Base-by-base conservation (phyloP, 2,797 vertebrate genomes). In the Tapirus indicus region DNA sequence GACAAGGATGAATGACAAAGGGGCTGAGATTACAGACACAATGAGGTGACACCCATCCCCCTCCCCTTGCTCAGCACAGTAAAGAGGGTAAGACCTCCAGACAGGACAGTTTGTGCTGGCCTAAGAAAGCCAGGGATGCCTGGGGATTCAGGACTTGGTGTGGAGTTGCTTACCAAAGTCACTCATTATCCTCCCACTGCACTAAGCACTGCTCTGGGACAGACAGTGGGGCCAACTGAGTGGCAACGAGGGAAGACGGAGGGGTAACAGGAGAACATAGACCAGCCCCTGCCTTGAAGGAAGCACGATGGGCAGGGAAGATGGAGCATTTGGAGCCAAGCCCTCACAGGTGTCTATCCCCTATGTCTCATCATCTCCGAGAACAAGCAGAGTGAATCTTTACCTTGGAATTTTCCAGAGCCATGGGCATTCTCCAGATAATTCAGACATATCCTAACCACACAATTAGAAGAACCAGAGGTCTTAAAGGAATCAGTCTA, bases 161-260 rank as follows among this genome's bases (percentile, higher is more conserved):
- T 52, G 5, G 17, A 95, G 17, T 92, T 94, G 97, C 74, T 88
- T 94, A 85, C 75, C 21, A 83, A 58, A 94, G 58, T 27, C n/a
- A 75, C 87, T 86, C 77, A 83, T 95, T 84, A 95, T 79, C 35
- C 62, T 88, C 91, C n/a, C 80, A 27, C 90, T 95, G 71, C 8
- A 38, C 89, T 47, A 54, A 56, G 56, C 72, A 41, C 64, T 84
- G 74, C 4, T n/a, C 66, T 49, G 62, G 66, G 72, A 35, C 4
- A 18, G 78, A 27, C 23, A 35, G 0, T 17, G 29, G 86, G 0
- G 32, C n/a, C 68, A 79, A 29, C 3, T 49, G 0, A 56, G 23
- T 2, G 11, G 16, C 44, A 47, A 44, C 20, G 17, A 71, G 29
- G 16, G 9, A 71, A 29, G 0, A n/a, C 32, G 14, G 35, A 54